Evolutionary conservation across 2,888 invertebrate species (phyloP), one percentile per base, ranked within the genome.

Genomic region (Doris montereyensis): DNA sequence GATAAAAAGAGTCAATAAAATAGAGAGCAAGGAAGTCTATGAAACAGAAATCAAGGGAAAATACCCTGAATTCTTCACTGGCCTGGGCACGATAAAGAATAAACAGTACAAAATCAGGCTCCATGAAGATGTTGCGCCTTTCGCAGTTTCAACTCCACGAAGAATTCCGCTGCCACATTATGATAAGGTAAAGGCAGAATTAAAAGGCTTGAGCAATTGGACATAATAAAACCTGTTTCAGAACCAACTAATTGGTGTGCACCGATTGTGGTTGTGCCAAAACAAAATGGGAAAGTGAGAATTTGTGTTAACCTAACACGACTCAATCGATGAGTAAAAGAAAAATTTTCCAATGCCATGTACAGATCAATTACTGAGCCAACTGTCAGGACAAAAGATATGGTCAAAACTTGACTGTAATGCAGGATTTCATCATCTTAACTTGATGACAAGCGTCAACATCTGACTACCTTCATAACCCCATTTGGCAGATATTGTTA

Each of bases 331-430:
- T 30, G 26, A 26, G 67, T 13, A 3, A 3, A 1, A 30, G 4
- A 13, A 65, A 65, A 30, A 26, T 24, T 30, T 26, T 24, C 67
- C 67, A 26, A 17, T 65, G 3, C 13, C 3, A 65, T 8, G 65
- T 1, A 35, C 30, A 3, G 62, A 62, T 10, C 24, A 78, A 32
- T 24, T 41, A 24, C 52, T 72, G 17, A 2, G 26, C n/a, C 2
- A 24, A 24, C 65, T 75, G 26, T 62, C 60, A 32, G 75, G 75
- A 21, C 34, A 62, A 21, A 62, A n/a, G 26, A 34, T 75, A 21
- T 75, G 62, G 62, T 65, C 75, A 26, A 75, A 75, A 24, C 65
- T 75, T 32, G 65, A 75, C 26, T 41, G 52, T 5, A 75, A 34
- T 26, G 35, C 62, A 34, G 65, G 75, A 34, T 75, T 75, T 35